Conservation (phyloP, 2,888 invertebrate genomes). For the Argyresthia goedartella region DNA sequence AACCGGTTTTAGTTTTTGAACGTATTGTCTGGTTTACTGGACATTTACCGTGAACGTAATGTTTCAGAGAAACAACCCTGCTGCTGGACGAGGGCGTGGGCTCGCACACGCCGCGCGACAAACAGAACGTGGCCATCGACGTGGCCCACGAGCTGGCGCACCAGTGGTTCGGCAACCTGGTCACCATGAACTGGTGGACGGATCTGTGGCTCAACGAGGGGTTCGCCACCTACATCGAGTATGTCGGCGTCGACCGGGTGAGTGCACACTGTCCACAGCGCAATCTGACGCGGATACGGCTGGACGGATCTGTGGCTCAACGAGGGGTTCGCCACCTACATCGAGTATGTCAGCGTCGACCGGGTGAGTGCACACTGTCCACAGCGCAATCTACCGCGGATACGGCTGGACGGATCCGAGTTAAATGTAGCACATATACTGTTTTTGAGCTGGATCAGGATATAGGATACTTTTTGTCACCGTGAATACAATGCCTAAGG, state of each 20-base stretch:
- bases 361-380: conserved; percentile 61
- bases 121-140: conserved; percentile 66
- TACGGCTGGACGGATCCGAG: too few species aligned
- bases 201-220: conserved; percentile 81
- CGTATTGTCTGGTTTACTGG: too few species aligned
- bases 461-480: too few species aligned
- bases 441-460: too few species aligned
- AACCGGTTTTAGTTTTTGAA: too few species aligned
- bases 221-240: conserved; percentile 76
- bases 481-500: too few species aligned
- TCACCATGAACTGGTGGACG: conserved; percentile 80
- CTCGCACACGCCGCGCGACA: conserved; percentile 57
- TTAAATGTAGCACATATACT: too few species aligned
- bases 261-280: too few species aligned
- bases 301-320: conserved; percentile 66
- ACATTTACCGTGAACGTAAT: too few species aligned
- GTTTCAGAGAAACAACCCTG: conserved; percentile 70
- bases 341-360: conserved; percentile 66
- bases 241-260: conserved; percentile 64
- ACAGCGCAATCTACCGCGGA: too few species aligned
- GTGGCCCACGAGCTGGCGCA: conserved; percentile 80
- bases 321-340: conserved; percentile 80
- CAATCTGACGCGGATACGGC: too few species aligned
- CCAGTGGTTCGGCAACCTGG: conserved; percentile 82
- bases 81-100: conserved; percentile 66